Base-by-base conservation (phyloP, 2,888 invertebrate genomes). In the Amblyteles armatorius region DNA sequence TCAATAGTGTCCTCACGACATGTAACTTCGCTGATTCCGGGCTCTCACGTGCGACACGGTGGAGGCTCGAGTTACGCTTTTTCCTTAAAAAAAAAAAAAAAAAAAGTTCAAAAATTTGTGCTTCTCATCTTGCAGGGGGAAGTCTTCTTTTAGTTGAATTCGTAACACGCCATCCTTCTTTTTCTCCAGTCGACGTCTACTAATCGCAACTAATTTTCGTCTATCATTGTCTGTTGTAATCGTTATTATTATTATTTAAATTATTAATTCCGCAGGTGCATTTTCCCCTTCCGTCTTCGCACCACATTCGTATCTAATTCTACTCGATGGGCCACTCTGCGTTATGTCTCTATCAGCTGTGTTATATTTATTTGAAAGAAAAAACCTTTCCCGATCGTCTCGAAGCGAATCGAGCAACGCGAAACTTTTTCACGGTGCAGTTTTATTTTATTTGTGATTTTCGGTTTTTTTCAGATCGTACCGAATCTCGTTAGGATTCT, bases 401-500 rank as follows among this genome's bases (percentile, higher is more conserved):
- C 26, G 57, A 55, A 19, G 22, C n/a, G 11, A 57, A 57, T 26
- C 26, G 57, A 57, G 26, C 9, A 52, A 19, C 7, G 50, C 63
- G 16, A 60, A 71, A 71, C n/a, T 19, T 63, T 60, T 29, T 19
- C 5, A 6, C 26, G 16, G 16, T 9, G 29, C 52, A 6, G 33
- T 68, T 19, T 69, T 36, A 11, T 26, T 57, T 29, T n/a, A 72
- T 52, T 55, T 50, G 7, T 29, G 19, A 71, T 57, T 36, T 60
- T 65, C 44, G n/a, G 13, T 69, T 57, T 72, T 44, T 13, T 77
- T 55, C 95, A 99, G 99, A 97, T 99, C 94, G 99, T 99, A 90
- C 99, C 99, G 83, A 99, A 99, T 94, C 95, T 99, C 94, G 99
- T 99, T 91, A 96, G 99, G 92, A 99, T 99, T 94, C 95, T 99